Percentiles rank a stretch among this genome's conserved stretches.
These are phyloP conservation scores for Drosophila repleta DNA, from an alignment of 1,140 invertebrate genomes.

Conservation along the genomic window DNA sequence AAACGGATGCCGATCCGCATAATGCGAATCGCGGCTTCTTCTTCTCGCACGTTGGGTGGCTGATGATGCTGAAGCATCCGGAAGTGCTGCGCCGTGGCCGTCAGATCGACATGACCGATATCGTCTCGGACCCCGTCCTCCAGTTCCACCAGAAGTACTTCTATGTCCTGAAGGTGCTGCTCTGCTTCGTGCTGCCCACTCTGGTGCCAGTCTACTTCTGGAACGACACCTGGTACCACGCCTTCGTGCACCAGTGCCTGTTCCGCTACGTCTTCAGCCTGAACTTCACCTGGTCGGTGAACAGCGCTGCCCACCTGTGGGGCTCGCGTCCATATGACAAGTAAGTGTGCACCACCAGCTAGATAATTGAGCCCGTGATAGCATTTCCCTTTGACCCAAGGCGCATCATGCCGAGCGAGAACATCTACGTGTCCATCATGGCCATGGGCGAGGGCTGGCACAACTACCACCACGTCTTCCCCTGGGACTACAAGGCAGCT, in stretches of 20 bases:
- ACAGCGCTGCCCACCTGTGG: conserved; percentile 85
- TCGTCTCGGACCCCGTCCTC: conserved; percentile 90
- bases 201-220: conserved; percentile 90
- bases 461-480: conserved; percentile 97
- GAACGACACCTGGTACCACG: conserved; percentile 88
- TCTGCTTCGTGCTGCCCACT: conserved; percentile 92
- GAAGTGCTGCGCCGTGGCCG: conserved; percentile 90
- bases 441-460: conserved; percentile 92
- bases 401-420: conserved; percentile 87
- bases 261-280: conserved; percentile 91
- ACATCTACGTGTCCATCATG: conserved; percentile 86
- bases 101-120: conserved; percentile 91
- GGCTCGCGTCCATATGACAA: conserved; percentile 83
- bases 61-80: conserved; percentile 93
- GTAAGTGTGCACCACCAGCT: conserved; percentile 67
- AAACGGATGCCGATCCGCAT: conserved; percentile 96
- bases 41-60: conserved; percentile 96
- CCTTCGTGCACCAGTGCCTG: conserved; percentile 87
- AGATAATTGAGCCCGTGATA: background rate
- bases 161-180: conserved; percentile 87
- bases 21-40: conserved; percentile 95
- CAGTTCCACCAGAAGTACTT: conserved; percentile 91
- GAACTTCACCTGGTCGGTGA: conserved; percentile 95
- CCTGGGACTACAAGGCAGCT: conserved; percentile 89
- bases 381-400: conserved; percentile 81